phyloP scores from a whole-genome alignment of 2,888 invertebrate genomes.

The Scaptomyza cyrtandrae region DNA sequence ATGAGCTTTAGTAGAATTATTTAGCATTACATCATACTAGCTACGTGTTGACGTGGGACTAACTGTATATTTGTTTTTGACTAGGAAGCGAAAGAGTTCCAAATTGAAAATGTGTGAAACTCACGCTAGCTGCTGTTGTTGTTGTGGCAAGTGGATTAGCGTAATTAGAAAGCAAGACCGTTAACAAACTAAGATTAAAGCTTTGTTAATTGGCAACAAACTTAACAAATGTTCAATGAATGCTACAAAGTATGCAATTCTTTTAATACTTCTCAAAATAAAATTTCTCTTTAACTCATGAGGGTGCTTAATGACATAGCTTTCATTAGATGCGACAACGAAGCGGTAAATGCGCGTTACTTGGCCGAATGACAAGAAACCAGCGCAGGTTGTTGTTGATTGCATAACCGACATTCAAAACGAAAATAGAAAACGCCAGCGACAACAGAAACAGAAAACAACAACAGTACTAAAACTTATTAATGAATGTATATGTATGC shows the following conservation, averaged over 20 bases:
- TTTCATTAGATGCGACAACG: conserved; percentile 53
- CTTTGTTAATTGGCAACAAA: conserved; percentile 1
- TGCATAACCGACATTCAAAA: conserved; percentile 71
- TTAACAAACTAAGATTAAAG: conserved; percentile 17
- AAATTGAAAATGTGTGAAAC: conserved; percentile 35
- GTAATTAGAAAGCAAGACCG: conserved; percentile 57
- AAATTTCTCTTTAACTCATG: conserved; percentile 47
- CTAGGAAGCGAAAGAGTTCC: conserved; percentile 59
- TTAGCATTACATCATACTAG: conserved; percentile 57
- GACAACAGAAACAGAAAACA: conserved; percentile 17
- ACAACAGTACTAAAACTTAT: conserved; percentile 43
- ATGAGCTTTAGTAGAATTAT: conserved; percentile 40
- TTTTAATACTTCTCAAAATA: conserved; percentile 9
- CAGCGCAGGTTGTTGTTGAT: conserved; percentile 42
- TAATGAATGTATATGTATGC: conserved; percentile 30
- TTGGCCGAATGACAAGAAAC: conserved; percentile 66
- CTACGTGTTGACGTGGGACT: conserved; percentile 47
- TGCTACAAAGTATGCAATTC: conserved; percentile 37
- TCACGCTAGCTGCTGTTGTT: conserved; percentile 49
- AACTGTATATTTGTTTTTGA: conserved; percentile 25
- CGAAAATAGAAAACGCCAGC: conserved; percentile 69
- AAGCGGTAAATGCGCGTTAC: conserved; percentile 43
- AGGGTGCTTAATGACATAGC: conserved; percentile 43
- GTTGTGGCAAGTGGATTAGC: conserved; percentile 18
- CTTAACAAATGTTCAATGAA: conserved; percentile 12